Percentiles rank a stretch among this genome's conserved stretches.
These are phyloP conservation scores for Nymphalis polychloros DNA, from an alignment of 2,888 invertebrate species.

Conservation along the genomic window DNA sequence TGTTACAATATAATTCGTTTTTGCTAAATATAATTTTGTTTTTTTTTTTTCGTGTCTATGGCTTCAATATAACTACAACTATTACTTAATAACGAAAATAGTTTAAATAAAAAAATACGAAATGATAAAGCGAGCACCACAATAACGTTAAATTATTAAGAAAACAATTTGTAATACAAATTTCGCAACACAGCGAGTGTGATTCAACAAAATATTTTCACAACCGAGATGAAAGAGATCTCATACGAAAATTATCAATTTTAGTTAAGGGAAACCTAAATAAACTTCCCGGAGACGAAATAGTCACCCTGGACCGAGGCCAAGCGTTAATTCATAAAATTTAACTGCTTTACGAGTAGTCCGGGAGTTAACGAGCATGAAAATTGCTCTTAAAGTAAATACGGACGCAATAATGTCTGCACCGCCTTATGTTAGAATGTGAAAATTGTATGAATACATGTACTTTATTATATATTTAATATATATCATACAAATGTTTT, in stretches of 20 bases:
- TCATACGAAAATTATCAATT: slow-evolving; percentile 62
- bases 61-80: not conserved
- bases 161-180: too few species aligned
- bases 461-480: slow-evolving; percentile 15
- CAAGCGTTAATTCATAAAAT: slow-evolving; percentile 75
- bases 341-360: slow-evolving; percentile 61
- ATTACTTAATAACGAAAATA: too few species aligned
- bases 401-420: slow-evolving; percentile 40
- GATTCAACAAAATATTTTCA: slow-evolving; percentile 29
- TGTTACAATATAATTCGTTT: too few species aligned
- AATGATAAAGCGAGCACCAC: too few species aligned
- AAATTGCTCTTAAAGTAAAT: slow-evolving; percentile 51
- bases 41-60: not conserved
- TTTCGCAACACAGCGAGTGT: not conserved
- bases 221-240: slow-evolving; percentile 60
- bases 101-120: too few species aligned
- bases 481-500: not conserved
- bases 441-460: slow-evolving; percentile 3
- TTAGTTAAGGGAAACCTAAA: slow-evolving; percentile 64
- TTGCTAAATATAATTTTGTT: too few species aligned
- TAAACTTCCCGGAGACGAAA: slow-evolving; percentile 54
- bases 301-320: slow-evolving; percentile 57
- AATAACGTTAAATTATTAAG: too few species aligned
- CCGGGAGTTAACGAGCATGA: slow-evolving; percentile 58
- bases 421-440: slow-evolving; percentile 27